Evolutionary conservation across 2,113 vertebrate genomes (phyloP).

Genomic region (Puffinus mauretanicus): DNA sequence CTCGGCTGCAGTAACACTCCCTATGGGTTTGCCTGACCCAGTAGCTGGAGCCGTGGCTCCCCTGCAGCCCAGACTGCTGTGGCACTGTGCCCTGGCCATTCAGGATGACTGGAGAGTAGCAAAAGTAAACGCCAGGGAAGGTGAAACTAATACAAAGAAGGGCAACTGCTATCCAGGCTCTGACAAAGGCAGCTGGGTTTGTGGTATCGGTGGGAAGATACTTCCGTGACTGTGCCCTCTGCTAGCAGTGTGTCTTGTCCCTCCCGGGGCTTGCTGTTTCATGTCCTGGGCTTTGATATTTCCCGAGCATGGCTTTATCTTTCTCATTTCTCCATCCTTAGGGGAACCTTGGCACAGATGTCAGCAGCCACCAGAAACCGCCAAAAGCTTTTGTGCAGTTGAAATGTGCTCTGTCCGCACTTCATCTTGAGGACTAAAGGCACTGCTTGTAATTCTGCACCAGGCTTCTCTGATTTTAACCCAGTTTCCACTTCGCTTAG

Average conservation of each 20-base stretch:
- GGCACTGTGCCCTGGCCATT: neutral
- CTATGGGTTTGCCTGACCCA: neutral
- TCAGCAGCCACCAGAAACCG: neutral
- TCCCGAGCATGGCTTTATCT: neutral
- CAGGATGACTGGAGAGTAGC: neutral
- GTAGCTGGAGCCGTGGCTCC: neutral
- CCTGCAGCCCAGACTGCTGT: neutral
- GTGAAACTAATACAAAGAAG: neutral
- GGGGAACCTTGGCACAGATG: neutral
- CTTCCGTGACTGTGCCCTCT: neutral
- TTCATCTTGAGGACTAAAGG: slow-evolving; percentile 19
- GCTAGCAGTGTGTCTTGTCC: neutral
- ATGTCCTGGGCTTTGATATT: neutral
- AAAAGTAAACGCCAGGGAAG: neutral
- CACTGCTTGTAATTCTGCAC: slow-evolving; percentile 52
- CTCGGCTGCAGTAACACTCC: neutral
- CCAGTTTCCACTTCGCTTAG: slow-evolving; percentile 15
- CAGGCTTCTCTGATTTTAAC: slow-evolving; percentile 31
- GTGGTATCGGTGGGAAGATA: neutral
- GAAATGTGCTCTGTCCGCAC: neutral
- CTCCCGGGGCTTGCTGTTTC: neutral
- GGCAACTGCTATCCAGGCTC: neutral
- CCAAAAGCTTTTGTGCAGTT: slow-evolving; percentile 17
- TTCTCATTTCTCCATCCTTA: neutral
- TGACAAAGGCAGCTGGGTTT: neutral